A percentile compares a stretch with the other conserved stretches of the same genome.
These are phyloP conservation scores for Phlogophora meticulosa DNA, from an alignment of 2,888 invertebrate genomes.

Conservation along the genomic window DNA sequence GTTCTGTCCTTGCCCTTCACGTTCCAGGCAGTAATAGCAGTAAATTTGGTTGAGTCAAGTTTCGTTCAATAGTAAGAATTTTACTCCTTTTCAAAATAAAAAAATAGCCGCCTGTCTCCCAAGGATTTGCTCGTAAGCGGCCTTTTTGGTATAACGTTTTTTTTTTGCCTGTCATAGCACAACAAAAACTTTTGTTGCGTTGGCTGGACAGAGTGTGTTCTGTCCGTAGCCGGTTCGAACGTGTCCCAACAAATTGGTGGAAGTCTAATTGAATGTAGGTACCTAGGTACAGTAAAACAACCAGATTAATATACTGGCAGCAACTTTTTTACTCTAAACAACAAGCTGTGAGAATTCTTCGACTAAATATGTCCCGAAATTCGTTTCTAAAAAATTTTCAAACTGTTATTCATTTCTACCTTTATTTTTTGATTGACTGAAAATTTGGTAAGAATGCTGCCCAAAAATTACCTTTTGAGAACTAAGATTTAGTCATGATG, in stretches of 20 bases:
- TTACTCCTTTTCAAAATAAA: background rate
- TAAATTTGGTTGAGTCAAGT: background rate
- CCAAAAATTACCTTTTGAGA: too few relatives aligned
- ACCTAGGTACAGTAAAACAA: conserved; percentile 28
- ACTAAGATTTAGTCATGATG: too few relatives aligned
- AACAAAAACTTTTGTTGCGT: conserved; percentile 55
- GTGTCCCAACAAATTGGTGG: conserved; percentile 65
- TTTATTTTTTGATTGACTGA: too few relatives aligned
- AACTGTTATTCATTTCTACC: too few relatives aligned
- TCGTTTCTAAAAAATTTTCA: too few relatives aligned
- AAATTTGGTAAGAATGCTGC: too few relatives aligned
- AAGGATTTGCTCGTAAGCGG: conserved; percentile 17
- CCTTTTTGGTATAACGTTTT: conserved; percentile 23
- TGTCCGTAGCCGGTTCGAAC: conserved; percentile 41
- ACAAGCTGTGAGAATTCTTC: too few relatives aligned
- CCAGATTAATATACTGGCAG: background rate
- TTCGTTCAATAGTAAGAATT: background rate
- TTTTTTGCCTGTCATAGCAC: conserved; percentile 45
- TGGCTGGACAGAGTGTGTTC: conserved; percentile 46
- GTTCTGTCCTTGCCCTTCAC: too few relatives aligned
- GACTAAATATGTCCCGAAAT: too few relatives aligned
- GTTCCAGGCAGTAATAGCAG: background rate
- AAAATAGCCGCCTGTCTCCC: background rate
- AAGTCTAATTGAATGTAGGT: conserved; percentile 71
- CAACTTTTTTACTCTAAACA: background rate